Base-by-base conservation (phyloP, 2,113 vertebrate genomes). In the Rissa tridactyla region DNA sequence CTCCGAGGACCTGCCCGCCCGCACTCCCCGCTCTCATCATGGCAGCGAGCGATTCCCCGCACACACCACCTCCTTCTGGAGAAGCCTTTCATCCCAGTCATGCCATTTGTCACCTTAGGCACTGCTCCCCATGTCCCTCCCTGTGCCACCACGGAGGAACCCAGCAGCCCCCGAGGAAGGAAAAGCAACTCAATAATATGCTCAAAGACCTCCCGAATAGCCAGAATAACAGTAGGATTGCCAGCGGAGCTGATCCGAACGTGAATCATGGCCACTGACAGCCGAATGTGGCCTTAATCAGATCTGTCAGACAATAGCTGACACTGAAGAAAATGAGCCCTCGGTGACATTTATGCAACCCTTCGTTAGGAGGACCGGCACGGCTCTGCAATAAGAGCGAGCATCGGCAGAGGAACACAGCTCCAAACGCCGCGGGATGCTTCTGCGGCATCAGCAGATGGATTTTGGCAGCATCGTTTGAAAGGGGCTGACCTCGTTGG, bases 301-400 rank as follows among this genome's bases (percentile, higher is more conserved):
- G 64, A 77, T 73, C 68, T 86, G 88, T 66, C 95, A 96, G 68
- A 83, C 95, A 94, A 88, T 13, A 90, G 91, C 92, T 86, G 88
- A 90, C 8, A 21, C 76, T 47, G 60, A 80, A 61, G 82, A 72
- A 73, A 95, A 92, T 2, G 51, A 97, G 54, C 82, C 71, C 82
- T 86, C 0, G 0, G 88, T 93, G 91, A 94, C 91, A 88, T 72
- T 90, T 90, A 36, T 14, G 49, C 62, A 88, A 38, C 62, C 49
- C 20, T 69, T 96, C 11, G 3, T 90, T 87, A 82, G 3, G 46
- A 82, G 70, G 92, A 51, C 10, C 0, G 0, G 38, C 2, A 0
- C 30, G 25, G 64, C 72, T 38, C 85, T 0, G 1, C 58, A 65
- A 0, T 8, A 40, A 79, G 52, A 44, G 38, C 0, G 0, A 57